Evolutionary conservation across 2,888 invertebrate genomes (phyloP).

Genomic region (Eutolmus rufibarbis): DNA sequence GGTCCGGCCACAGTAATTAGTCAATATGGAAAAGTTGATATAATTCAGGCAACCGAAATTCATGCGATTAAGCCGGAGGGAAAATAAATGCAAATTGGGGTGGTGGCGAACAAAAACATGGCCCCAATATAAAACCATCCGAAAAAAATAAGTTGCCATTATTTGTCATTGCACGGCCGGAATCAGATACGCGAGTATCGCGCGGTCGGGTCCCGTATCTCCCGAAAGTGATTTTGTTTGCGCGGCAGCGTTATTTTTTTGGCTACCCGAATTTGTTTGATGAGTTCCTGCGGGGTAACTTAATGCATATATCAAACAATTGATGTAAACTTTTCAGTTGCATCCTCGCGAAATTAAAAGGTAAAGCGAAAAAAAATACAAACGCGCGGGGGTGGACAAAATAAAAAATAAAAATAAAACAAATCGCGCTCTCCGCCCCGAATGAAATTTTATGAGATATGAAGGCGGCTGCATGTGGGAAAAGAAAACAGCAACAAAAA

Average conservation of each 20-base stretch:
- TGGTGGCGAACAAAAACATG: background rate
- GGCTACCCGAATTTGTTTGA: background rate
- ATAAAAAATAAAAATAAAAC: background rate
- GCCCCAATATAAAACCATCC: background rate
- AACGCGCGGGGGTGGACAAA: background rate
- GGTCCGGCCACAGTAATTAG: background rate
- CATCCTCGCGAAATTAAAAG: conserved; percentile 1
- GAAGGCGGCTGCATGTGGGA: background rate
- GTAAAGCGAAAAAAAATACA: background rate
- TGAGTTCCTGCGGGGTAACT: conserved; percentile 3
- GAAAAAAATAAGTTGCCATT: conserved; percentile 24
- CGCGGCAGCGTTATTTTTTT: background rate
- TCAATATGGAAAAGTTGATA: conserved; percentile 7
- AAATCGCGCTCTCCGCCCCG: background rate
- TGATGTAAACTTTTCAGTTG: conserved; percentile 29
- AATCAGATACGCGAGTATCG: background rate
- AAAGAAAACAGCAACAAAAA: background rate
- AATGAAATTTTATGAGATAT: conserved; percentile 28
- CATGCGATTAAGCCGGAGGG: conserved; percentile 5
- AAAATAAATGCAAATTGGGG: conserved; percentile 32
- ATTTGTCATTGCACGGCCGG: conserved; percentile 30
- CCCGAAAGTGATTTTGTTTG: conserved; percentile 1
- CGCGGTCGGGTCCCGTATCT: conserved; percentile 5
- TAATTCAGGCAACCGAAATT: conserved; percentile 7
- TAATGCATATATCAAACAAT: conserved; percentile 36